Base-by-base conservation (phyloP, 2,888 invertebrate genomes). In the Drosophila sordidapex region DNA sequence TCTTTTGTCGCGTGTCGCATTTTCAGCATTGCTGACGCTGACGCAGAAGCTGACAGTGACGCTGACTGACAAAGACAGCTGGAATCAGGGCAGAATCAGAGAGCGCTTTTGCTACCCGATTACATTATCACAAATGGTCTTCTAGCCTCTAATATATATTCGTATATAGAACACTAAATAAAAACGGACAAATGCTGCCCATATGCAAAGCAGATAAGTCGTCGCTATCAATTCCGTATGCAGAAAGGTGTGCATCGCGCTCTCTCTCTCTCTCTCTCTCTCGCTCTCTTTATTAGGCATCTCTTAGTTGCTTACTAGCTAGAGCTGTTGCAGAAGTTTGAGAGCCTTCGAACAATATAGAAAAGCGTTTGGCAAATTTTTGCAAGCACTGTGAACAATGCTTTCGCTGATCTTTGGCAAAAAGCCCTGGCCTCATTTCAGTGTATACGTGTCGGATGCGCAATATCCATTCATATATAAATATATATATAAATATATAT, bases 1-100 rank as follows among this genome's bases (percentile, higher is more conserved):
- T 84, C 75, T 73, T 59, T 48, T 56, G 51, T 43, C 80, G 69
- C 70, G 64, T 85, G 82, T 65, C 85, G 53, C 15, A 25, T 1
- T 46, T 73, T 71, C 31, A 51, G 58, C 69, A 54, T 52, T 61
- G 62, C 53, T 43, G 40, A 38, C 57, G 51, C 61, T n/a, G 40
- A 40, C 40, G n/a, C 10, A 38, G 49, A 51, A 33, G 40, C 35
- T 10, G 15, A 15, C 48, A 10, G 2, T 27, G 46, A 46, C 52
- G 56, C 46, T 15, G 4, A 25, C 25, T 11, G 29, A 57, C 35
- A 21, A 25, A 56, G 25, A 15, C 10, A 8, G 25, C n/a, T 35
- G 49, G 29, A 35, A 54, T 40, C 27, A 36, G 46, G n/a, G 27
- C 49, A 77, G 25, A 46, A 46, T 25, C 63, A 70, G 62, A 62